A percentile compares a stretch with the other conserved stretches of the same genome.
phyloP scores from a whole-genome alignment of 1,140 invertebrate species.

The Globodera rostochiensis region DNA sequence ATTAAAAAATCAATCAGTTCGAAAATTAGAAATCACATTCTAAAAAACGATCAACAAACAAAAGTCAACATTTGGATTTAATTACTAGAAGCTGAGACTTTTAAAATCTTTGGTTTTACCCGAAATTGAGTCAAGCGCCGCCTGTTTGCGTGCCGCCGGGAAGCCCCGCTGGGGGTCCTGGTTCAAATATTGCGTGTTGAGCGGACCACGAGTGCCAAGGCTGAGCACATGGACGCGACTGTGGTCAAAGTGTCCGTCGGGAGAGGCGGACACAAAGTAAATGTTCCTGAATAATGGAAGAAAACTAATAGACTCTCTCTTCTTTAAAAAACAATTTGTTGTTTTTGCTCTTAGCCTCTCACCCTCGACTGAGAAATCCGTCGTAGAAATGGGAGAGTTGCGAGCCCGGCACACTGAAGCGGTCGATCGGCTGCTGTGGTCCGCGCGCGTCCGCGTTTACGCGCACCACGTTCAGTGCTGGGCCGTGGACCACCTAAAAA shows the following conservation, averaged over 20 bases:
- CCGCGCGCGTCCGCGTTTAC: slow-evolving; percentile 49
- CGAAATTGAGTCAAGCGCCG: slow-evolving; percentile 57
- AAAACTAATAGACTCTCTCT: slow-evolving; percentile 9
- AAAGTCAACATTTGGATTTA: slow-evolving; percentile 16
- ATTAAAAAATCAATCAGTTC: no score
- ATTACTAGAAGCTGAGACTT: no score
- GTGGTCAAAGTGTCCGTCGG: slow-evolving; percentile 63
- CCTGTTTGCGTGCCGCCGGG: slow-evolving; percentile 59
- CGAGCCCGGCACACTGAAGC: slow-evolving; percentile 57
- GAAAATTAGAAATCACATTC: no score
- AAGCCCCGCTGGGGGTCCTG: slow-evolving; percentile 57
- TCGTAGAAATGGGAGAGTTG: slow-evolving; percentile 64
- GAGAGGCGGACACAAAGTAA: slow-evolving; percentile 60
- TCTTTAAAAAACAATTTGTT: background rate
- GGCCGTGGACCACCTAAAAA: slow-evolving; percentile 49
- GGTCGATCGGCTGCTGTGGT: slow-evolving; percentile 53
- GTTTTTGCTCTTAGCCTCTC: slow-evolving; percentile 27
- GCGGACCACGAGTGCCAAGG: slow-evolving; percentile 50
- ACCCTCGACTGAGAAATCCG: slow-evolving; percentile 63
- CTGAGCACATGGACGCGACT: slow-evolving; percentile 58
- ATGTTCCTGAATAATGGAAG: slow-evolving; percentile 43
- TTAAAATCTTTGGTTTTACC: slow-evolving; percentile 24
- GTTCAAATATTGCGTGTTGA: slow-evolving; percentile 60
- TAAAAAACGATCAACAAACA: no score
- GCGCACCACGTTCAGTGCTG: slow-evolving; percentile 55